Percentiles rank a stretch among this genome's conserved stretches.
phyloP scores from a whole-genome alignment of 2,888 invertebrate genomes.

The Zonitis immaculata region DNA sequence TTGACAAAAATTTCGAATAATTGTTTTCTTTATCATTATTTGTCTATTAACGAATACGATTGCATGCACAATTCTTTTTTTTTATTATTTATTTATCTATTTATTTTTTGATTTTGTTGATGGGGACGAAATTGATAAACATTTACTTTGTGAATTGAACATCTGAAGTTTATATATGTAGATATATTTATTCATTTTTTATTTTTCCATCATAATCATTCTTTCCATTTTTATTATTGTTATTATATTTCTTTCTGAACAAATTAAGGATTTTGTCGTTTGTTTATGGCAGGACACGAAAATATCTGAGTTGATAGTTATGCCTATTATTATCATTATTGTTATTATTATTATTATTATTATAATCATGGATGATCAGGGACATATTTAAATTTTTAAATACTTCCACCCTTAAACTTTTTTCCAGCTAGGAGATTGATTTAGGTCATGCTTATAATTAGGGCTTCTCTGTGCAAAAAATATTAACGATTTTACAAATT shows the following conservation, averaged over 20 bases:
- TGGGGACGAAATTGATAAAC: conserved; percentile 31
- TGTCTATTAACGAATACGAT: conserved; percentile 36
- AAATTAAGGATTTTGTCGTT: neutral
- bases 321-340: neutral
- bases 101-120: too few species aligned
- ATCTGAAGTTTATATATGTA: conserved; percentile 9
- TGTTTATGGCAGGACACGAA: neutral
- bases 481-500: too few species aligned
- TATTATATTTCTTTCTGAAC: neutral
- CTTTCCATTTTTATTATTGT: neutral
- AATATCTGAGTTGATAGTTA: neutral
- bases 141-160: conserved; percentile 23
- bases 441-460: too few species aligned
- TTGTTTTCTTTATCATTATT: conserved; percentile 43
- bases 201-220: neutral
- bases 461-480: too few species aligned
- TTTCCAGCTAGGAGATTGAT: too few species aligned
- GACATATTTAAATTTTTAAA: too few species aligned
- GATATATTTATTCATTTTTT: too few species aligned
- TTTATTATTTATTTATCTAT: too few species aligned
- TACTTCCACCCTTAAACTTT: too few species aligned
- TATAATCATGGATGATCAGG: too few species aligned
- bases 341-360: too few species aligned
- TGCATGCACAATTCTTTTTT: conserved; percentile 28
- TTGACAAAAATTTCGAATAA: conserved; percentile 41